phyloP scores from a whole-genome alignment of 2,113 vertebrate genomes.

The Sander lucioperca region DNA sequence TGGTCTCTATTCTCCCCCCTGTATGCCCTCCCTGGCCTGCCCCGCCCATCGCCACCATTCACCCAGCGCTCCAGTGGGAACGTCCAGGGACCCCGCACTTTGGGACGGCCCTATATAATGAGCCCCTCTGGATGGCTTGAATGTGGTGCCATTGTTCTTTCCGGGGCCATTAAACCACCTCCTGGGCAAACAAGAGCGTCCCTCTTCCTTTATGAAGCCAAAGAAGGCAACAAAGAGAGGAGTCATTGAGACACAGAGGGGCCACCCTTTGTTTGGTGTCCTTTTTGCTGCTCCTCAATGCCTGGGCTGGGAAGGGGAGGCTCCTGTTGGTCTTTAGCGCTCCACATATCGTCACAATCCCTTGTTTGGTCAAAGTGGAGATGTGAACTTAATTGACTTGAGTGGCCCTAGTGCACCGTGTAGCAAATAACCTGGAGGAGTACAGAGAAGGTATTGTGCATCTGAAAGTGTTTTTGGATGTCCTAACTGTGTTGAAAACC shows the following conservation, averaged over 20 bases:
- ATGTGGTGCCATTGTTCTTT: constrained; percentile 94
- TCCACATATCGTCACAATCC: constrained; percentile 87
- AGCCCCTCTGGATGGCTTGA: constrained; percentile 89
- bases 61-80: constrained; percentile 92
- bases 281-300: constrained; percentile 95
- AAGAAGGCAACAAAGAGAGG: constrained; percentile 91
- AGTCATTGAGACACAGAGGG: constrained; percentile 93
- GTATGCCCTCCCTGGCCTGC: constrained; percentile 72
- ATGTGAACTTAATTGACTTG: constrained; percentile 99
- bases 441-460: constrained; percentile 78
- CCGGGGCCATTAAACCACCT: constrained; percentile 95
- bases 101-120: constrained; percentile 91
- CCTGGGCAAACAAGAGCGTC: constrained; percentile 96
- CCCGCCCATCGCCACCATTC: constrained; percentile 90
- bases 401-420: constrained; percentile 84
- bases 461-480: constrained; percentile 64
- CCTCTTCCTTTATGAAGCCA: constrained; percentile 93
- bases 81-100: constrained; percentile 88
- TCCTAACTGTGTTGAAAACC: constrained; percentile 64
- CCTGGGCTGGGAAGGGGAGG: constrained; percentile 91
- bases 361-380: constrained; percentile 96
- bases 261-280: constrained; percentile 92
- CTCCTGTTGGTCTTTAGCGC: constrained; percentile 93
- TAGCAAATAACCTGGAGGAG: constrained; percentile 76
- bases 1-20: constrained; percentile 87